These are phyloP conservation scores for Philopotamus ludificatus DNA, from an alignment of 1,140 invertebrate genomes.

Conservation along the genomic window DNA sequence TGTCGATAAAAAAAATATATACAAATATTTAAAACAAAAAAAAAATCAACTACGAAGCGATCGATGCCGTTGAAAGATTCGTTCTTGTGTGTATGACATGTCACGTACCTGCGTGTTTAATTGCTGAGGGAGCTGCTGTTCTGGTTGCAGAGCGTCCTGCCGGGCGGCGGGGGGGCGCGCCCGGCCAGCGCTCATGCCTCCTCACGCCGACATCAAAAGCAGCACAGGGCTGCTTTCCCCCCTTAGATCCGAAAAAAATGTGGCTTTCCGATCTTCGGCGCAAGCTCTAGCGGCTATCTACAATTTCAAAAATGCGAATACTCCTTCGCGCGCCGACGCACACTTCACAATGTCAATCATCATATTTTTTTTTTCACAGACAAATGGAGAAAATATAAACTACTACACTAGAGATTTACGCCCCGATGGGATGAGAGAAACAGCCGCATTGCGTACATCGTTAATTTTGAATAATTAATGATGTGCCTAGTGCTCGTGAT, in stretches of 20 bases:
- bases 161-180: slow-evolving; percentile 36
- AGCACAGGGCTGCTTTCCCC: slow-evolving; percentile 9
- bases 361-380: no score
- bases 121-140: slow-evolving; percentile 22
- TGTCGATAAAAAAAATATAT: no score
- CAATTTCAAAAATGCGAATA: background rate
- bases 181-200: slow-evolving; percentile 33
- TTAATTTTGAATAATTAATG: slow-evolving; percentile 10
- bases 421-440: background rate
- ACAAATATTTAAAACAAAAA: no score
- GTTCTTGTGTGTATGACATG: slow-evolving; percentile 15
- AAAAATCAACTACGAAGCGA: no score
- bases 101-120: slow-evolving; percentile 30
- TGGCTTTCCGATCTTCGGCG: no score
- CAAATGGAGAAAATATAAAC: no score
- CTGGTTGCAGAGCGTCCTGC: slow-evolving; percentile 26
- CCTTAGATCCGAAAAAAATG: no score
- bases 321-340: slow-evolving; percentile 1
- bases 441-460: slow-evolving; percentile 9
- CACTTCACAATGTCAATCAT: no score
- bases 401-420: background rate
- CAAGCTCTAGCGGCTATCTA: no score
- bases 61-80: no score
- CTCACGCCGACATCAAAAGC: slow-evolving; percentile 16
- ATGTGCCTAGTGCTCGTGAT: background rate